Conservation (phyloP, 2,113 vertebrate genomes). For the Rhabdornis inornatus region DNA sequence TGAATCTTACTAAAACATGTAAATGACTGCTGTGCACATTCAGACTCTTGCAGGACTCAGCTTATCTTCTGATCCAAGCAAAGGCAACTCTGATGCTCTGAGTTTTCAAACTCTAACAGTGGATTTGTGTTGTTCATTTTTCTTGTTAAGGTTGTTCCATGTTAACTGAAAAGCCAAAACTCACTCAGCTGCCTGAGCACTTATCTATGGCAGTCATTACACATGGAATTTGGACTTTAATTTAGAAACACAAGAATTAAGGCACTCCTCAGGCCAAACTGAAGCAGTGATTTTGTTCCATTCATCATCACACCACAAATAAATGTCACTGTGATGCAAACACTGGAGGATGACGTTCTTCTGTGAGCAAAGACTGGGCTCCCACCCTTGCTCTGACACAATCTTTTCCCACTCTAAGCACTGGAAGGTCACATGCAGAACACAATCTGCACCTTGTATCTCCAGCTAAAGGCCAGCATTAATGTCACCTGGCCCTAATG, state of each 20-base stretch:
- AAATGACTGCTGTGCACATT: not conserved
- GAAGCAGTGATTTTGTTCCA: not conserved
- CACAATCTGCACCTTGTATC: not conserved
- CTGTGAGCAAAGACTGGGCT: not conserved
- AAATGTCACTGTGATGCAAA: not conserved
- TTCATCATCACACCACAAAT: not conserved
- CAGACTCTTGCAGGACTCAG: not conserved
- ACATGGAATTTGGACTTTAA: not conserved
- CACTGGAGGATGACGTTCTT: not conserved
- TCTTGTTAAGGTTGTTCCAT: accelerated
- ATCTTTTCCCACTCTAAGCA: not conserved
- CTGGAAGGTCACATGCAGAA: not conserved
- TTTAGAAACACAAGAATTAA: not conserved
- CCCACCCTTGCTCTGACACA: not conserved
- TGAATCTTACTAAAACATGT: not conserved
- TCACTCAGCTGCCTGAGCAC: not conserved
- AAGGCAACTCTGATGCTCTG: not conserved
- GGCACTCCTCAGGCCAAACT: not conserved
- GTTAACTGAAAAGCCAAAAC: not conserved
- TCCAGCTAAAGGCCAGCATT: not conserved
- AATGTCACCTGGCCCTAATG: not conserved
- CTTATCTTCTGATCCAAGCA: not conserved
- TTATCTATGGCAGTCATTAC: not conserved
- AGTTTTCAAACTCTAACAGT: not conserved
- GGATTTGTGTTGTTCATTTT: not conserved